Conservation (phyloP, 2,888 invertebrate genomes). For the Julus scanicus region DNA sequence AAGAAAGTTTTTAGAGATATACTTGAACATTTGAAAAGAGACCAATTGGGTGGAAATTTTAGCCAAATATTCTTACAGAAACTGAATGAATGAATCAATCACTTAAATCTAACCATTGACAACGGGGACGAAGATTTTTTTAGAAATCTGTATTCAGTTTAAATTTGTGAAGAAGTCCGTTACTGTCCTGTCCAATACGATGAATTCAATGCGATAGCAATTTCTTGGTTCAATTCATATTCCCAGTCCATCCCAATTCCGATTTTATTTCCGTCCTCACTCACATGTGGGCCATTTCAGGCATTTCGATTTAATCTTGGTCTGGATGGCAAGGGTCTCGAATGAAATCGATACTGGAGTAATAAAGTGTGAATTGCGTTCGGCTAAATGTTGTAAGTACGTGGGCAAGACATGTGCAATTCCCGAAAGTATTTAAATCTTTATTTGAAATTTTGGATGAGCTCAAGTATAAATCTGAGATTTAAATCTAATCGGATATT, state of each 20-base stretch:
- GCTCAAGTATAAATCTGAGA: neutral
- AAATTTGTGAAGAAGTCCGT: constrained; percentile 1
- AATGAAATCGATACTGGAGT: neutral
- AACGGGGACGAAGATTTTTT: neutral
- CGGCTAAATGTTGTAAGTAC: constrained; percentile 40
- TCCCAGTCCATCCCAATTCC: constrained; percentile 31
- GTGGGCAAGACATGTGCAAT: neutral
- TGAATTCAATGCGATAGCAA: neutral
- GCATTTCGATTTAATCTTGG: constrained; percentile 44
- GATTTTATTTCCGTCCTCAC: constrained; percentile 19
- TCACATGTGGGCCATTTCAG: constrained; percentile 1
- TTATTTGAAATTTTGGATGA: constrained; percentile 5
- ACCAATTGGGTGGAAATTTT: neutral
- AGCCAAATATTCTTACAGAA: neutral
- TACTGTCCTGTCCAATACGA: constrained; percentile 29
- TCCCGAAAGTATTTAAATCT: constrained; percentile 36
- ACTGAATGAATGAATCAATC: neutral
- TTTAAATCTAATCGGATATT: neutral
- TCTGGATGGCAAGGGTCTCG: neutral
- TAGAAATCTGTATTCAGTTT: neutral
- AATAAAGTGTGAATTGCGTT: constrained; percentile 22
- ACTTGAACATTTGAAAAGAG: no score
- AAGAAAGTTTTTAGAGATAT: no score
- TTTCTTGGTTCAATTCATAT: constrained; percentile 24
- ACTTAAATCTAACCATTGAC: neutral